Conservation (phyloP, 2,888 invertebrate species). For the Cataglyphis livida region DNA sequence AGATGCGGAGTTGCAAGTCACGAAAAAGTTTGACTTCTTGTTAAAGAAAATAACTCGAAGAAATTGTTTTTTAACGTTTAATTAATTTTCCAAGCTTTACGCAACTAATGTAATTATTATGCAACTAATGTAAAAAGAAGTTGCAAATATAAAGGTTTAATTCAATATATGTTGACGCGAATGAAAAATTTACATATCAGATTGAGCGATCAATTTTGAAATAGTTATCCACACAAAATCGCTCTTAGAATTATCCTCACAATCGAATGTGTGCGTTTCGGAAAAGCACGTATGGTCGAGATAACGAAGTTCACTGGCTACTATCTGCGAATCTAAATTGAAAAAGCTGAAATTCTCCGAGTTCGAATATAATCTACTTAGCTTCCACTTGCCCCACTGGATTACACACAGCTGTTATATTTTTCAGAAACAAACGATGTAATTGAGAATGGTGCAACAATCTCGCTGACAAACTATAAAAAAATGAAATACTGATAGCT, state of each 20-base stretch:
- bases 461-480: background rate
- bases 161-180: conserved; percentile 2
- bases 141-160: background rate
- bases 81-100: background rate
- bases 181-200: background rate
- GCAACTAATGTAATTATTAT: background rate
- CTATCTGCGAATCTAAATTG: conserved; percentile 15
- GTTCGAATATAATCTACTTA: conserved; percentile 24
- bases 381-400: background rate
- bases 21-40: background rate
- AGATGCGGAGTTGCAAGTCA: background rate
- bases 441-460: background rate
- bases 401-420: conserved; percentile 1
- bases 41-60: background rate
- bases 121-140: background rate
- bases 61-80: conserved; percentile 5
- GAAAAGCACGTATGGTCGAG: background rate
- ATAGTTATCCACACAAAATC: conserved; percentile 1
- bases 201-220: background rate
- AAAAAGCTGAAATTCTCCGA: conserved; percentile 19
- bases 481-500: background rate
- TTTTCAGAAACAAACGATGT: conserved; percentile 20
- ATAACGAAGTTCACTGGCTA: conserved; percentile 22
- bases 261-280: conserved; percentile 6
- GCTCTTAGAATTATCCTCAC: background rate